phyloP scores from a whole-genome alignment of 2,797 vertebrate species.

The Siniperca undulata region DNA sequence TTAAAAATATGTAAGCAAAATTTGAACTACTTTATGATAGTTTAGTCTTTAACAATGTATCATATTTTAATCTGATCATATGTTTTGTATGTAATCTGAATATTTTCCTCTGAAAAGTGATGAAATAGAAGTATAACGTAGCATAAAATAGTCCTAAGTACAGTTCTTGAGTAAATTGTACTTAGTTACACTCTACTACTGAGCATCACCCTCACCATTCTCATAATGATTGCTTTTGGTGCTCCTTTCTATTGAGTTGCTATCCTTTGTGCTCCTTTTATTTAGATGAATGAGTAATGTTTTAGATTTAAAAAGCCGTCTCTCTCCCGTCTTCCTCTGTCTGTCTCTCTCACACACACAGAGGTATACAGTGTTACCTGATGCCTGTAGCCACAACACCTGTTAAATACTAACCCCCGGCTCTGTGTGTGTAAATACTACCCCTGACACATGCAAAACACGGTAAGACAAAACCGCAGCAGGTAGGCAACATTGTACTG shows the following conservation, averaged over 20 bases:
- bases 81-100: neutral
- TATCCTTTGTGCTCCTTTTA: neutral
- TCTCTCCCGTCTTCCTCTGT: neutral
- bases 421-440: constrained; percentile 11
- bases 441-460: constrained; percentile 39
- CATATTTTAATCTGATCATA: neutral
- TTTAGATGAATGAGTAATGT: neutral
- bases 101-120: neutral
- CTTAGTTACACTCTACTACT: neutral
- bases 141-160: neutral
- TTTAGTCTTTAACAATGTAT: neutral
- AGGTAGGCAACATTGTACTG: constrained; percentile 25
- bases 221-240: neutral
- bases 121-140: neutral
- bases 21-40: neutral
- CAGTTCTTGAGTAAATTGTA: neutral
- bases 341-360: constrained; percentile 9
- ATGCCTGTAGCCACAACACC: constrained; percentile 59
- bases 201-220: neutral
- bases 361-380: constrained; percentile 6
- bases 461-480: constrained; percentile 48
- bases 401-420: constrained; percentile 49
- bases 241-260: neutral
- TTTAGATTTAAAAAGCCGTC: neutral
- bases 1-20: neutral